Conservation (phyloP, 2,888 invertebrate genomes). For the Eristalis tenax region DNA sequence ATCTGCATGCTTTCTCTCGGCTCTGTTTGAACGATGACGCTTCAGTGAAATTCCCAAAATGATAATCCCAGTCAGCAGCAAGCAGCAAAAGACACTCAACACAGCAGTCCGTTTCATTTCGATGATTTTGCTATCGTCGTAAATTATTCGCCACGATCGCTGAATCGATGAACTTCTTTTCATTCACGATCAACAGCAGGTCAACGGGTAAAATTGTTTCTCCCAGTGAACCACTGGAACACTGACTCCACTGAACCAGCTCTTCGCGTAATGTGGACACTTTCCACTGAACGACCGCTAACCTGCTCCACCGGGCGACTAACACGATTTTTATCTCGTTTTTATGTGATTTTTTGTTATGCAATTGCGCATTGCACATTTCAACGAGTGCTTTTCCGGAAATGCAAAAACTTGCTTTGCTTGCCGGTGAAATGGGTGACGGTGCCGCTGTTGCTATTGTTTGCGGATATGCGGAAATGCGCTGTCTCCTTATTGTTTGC, state of each 20-base stretch:
- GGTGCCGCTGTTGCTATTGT: neutral
- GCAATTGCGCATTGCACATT: constrained; percentile 32
- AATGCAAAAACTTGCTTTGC: constrained; percentile 43
- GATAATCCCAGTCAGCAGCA: constrained; percentile 34
- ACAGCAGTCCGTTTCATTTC: constrained; percentile 48
- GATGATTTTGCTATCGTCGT: constrained; percentile 23
- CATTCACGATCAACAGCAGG: constrained; percentile 18
- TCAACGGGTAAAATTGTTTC: constrained; percentile 34
- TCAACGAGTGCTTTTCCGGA: constrained; percentile 46
- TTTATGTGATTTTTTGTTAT: constrained; percentile 10
- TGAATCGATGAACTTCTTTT: constrained; percentile 18
- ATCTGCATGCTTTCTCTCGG: constrained; percentile 25
- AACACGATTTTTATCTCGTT: neutral
- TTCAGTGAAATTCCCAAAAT: constrained; percentile 45
- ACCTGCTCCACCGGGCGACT: constrained; percentile 19
- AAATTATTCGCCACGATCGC: constrained; percentile 8
- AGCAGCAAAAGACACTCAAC: constrained; percentile 15
- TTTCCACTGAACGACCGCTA: constrained; percentile 34
- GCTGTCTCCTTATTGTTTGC: neutral
- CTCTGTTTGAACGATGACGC: constrained; percentile 3
- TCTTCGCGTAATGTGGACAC: constrained; percentile 11
- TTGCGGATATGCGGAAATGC: constrained; percentile 36
- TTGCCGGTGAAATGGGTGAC: constrained; percentile 23
- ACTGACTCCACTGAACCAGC: constrained; percentile 8
- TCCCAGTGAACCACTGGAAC: constrained; percentile 46